Percentiles rank a stretch among this genome's conserved stretches.
These are phyloP conservation scores for Zaprionus gabonicus DNA, from an alignment of 1,140 invertebrate species.

Conservation along the genomic window DNA sequence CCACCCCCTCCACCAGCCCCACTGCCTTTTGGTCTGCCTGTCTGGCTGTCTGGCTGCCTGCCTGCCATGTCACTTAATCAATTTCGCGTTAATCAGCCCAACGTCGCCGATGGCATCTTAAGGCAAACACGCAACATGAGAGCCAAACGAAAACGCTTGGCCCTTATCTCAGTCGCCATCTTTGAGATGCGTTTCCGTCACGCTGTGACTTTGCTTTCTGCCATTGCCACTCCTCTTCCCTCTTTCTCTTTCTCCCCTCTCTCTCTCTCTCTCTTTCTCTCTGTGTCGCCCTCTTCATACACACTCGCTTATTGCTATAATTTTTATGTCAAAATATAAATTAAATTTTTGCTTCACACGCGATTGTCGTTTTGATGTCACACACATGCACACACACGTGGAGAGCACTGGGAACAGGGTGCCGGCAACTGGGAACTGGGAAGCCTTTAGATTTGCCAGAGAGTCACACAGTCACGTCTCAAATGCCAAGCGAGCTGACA, in stretches of 20 bases:
- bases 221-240: background rate
- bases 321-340: constrained; percentile 83
- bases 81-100: constrained; percentile 79
- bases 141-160: constrained; percentile 38
- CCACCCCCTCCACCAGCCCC: background rate
- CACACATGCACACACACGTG: constrained; percentile 49
- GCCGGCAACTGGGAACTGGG: background rate
- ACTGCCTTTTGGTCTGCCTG: constrained; percentile 15
- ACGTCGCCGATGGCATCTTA: constrained; percentile 76
- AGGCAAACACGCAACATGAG: constrained; percentile 60
- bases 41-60: constrained; percentile 23
- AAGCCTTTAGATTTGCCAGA: constrained; percentile 30
- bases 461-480: constrained; percentile 77
- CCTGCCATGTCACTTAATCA: constrained; percentile 75
- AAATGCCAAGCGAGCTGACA: constrained; percentile 77
- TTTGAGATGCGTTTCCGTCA: constrained; percentile 56
- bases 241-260: background rate
- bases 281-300: constrained; percentile 7
- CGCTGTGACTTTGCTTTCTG: constrained; percentile 18
- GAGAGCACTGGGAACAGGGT: constrained; percentile 10
- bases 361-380: constrained; percentile 81
- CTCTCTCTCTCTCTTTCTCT: background rate
- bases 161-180: constrained; percentile 63
- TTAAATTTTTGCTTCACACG: constrained; percentile 82
- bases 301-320: constrained; percentile 76